These are phyloP conservation scores for Desmodus rotundus DNA, from an alignment of 2,113 vertebrate genomes.

Conservation along the genomic window DNA sequence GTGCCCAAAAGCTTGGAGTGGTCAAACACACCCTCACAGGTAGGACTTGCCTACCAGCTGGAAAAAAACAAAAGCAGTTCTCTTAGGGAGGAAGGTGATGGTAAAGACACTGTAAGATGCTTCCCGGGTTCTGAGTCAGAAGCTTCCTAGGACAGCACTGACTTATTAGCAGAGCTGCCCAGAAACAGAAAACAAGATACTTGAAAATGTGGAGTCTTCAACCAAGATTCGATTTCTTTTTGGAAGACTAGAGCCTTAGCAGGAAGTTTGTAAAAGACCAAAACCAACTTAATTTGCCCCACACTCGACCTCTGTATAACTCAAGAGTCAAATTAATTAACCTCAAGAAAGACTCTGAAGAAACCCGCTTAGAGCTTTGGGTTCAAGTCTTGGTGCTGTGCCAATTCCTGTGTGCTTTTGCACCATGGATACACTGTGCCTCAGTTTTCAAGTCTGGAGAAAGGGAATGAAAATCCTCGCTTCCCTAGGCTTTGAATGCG, in stretches of 20 bases:
- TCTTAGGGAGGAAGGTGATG: background rate
- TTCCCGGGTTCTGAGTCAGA: background rate
- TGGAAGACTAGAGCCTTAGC: conserved; percentile 21
- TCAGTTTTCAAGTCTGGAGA: background rate
- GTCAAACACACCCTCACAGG: background rate
- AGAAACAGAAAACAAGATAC: conserved; percentile 20
- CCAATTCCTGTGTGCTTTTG: background rate
- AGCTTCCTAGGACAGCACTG: background rate
- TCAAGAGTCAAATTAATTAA: background rate
- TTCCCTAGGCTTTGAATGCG: background rate
- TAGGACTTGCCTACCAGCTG: background rate
- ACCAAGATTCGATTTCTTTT: background rate
- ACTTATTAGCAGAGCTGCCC: background rate
- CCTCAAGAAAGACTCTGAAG: background rate
- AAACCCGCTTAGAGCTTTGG: background rate
- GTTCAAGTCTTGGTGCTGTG: background rate
- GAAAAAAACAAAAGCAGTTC: background rate
- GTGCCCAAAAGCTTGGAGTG: background rate
- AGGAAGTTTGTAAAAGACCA: conserved; percentile 17
- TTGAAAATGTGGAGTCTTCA: background rate
- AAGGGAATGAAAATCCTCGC: background rate
- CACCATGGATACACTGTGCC: background rate
- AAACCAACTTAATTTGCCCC: background rate
- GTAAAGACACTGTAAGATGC: background rate
- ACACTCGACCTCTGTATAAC: background rate